Conservation (phyloP, 2,888 invertebrate genomes). For the Drosophila fungiperda region DNA sequence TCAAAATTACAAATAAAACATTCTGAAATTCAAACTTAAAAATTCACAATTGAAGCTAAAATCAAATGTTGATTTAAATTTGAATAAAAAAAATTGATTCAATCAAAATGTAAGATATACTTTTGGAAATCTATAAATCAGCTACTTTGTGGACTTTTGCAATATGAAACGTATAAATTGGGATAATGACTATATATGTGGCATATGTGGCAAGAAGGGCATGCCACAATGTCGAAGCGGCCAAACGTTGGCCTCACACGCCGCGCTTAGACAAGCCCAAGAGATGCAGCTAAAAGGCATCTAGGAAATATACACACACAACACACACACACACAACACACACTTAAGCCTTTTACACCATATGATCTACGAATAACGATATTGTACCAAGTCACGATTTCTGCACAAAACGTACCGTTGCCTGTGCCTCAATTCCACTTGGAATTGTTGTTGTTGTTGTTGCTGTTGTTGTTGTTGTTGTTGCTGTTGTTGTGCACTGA, state of each 20-base stretch:
- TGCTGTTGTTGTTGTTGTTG: conserved; percentile 12
- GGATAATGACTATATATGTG: neutral
- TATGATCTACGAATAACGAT: conserved; percentile 83
- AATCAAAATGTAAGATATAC: neutral
- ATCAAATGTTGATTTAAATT: neutral
- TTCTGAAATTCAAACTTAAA: neutral
- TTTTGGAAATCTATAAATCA: neutral
- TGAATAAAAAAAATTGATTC: neutral
- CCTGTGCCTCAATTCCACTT: conserved; percentile 50
- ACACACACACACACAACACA: conserved; percentile 44
- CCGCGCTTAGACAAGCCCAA: conserved; percentile 68
- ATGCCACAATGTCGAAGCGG: conserved; percentile 21
- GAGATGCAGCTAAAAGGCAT: conserved; percentile 54
- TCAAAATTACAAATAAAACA: neutral
- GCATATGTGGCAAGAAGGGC: conserved; percentile 28
- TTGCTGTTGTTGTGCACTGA: conserved; percentile 20
- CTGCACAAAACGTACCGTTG: conserved; percentile 81
- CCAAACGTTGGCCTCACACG: conserved; percentile 50
- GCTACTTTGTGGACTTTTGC: neutral
- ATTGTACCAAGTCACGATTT: conserved; percentile 84
- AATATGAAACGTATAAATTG: neutral
- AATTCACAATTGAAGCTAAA: rapidly evolving
- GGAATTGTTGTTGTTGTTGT: conserved; percentile 24
- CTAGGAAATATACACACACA: conserved; percentile 60
- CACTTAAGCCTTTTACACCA: conserved; percentile 76